phyloP scores from a whole-genome alignment of 2,113 vertebrate species.

The Felis catus region F.catus_Fca126_mat1.0 CM031416.1:145752001-145752500 shows the following conservation, averaged over 20 bases:
- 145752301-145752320: conserved; percentile 4
- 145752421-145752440: background rate
- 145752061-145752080: conserved; percentile 47
- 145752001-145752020: background rate
- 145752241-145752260: conserved; percentile 42
- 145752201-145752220: conserved; percentile 4
- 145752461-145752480: background rate
- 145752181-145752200: conserved; percentile 1
- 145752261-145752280: background rate
- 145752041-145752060: background rate
- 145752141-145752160: conserved; percentile 48
- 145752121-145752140: conserved; percentile 28
- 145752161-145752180: conserved; percentile 47
- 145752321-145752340: background rate
- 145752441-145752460: background rate
- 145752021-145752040: background rate
- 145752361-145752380: background rate
- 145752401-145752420: background rate
- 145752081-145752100: conserved; percentile 19
- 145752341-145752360: background rate
- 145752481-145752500: background rate
- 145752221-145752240: conserved; percentile 23
- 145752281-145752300: background rate
- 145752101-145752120: conserved; percentile 8
- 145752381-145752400: conserved; percentile 34